A percentile compares a stretch with the other conserved stretches of the same genome.
Evolutionary conservation across 2,797 vertebrate genomes (phyloP).

Genomic region (Rhodeus uyekii): DNA sequence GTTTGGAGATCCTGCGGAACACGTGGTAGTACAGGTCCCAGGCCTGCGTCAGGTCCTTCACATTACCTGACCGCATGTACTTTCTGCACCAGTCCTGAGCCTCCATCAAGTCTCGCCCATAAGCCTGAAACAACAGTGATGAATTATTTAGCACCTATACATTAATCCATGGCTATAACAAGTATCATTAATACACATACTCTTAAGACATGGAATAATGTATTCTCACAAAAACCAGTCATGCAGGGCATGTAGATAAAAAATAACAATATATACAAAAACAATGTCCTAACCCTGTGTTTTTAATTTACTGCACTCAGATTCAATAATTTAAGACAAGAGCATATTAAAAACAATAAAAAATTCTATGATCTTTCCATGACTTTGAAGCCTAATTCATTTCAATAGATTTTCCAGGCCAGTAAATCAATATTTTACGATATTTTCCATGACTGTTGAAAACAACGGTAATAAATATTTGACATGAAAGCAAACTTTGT

Average conservation of each 20-base stretch:
- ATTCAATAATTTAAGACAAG: not conserved
- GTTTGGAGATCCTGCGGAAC: constrained; percentile 97
- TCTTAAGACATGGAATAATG: no score
- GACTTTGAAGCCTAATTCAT: not conserved
- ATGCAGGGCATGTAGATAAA: no score
- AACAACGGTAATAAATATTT: not conserved
- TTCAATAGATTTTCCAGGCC: not conserved
- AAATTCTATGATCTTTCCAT: not conserved
- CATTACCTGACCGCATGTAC: constrained; percentile 98
- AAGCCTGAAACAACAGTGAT: constrained; percentile 85
- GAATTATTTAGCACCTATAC: no score
- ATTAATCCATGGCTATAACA: no score
- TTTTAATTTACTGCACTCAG: not conserved
- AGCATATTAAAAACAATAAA: not conserved
- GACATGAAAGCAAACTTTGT: not conserved
- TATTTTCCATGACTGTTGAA: not conserved
- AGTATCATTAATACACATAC: no score
- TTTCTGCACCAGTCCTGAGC: constrained; percentile 99
- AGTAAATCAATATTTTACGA: not conserved
- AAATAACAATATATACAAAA: no score
- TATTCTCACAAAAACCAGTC: no score
- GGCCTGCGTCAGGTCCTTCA: constrained; percentile 97
- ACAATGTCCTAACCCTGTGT: not conserved
- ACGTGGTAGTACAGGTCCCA: constrained; percentile 99
- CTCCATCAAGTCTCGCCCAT: constrained; percentile 97